Evolutionary conservation across 2,888 invertebrate genomes (phyloP).

Genomic region (Ophraella communa): DNA sequence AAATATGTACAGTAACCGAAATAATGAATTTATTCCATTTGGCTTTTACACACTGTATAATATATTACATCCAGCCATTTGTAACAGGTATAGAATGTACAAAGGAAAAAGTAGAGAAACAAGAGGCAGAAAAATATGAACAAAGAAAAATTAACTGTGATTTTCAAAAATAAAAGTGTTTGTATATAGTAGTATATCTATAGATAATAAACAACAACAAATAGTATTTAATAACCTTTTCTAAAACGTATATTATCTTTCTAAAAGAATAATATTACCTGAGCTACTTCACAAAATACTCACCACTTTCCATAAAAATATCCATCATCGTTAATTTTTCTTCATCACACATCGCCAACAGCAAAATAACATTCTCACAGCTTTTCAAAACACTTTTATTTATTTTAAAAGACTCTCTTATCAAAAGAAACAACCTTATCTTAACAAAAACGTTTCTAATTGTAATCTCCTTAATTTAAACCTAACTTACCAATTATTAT

Average conservation of each 20-base stretch:
- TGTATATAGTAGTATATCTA: too few species aligned
- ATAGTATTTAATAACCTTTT: too few species aligned
- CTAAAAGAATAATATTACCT: background rate
- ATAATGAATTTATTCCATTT: too few species aligned
- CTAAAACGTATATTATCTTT: background rate
- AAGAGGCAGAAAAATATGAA: too few species aligned
- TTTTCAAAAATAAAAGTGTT: too few species aligned
- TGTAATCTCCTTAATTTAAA: background rate
- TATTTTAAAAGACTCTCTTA: background rate
- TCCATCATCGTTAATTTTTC: background rate
- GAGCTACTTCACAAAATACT: background rate
- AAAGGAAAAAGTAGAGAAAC: too few species aligned
- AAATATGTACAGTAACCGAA: too few species aligned
- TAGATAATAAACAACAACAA: too few species aligned
- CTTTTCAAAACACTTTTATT: background rate
- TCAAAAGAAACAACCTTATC: background rate
- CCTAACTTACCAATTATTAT: background rate
- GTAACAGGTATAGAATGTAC: too few species aligned
- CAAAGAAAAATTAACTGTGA: too few species aligned
- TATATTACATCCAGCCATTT: too few species aligned
- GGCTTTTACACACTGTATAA: too few species aligned
- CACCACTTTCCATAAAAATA: background rate
- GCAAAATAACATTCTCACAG: background rate
- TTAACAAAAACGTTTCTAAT: background rate
- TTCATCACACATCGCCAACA: background rate